Percentiles rank a stretch among this genome's conserved stretches.
phyloP scores from a whole-genome alignment of 2,888 invertebrate genomes.

The Nebria brevicollis region DNA sequence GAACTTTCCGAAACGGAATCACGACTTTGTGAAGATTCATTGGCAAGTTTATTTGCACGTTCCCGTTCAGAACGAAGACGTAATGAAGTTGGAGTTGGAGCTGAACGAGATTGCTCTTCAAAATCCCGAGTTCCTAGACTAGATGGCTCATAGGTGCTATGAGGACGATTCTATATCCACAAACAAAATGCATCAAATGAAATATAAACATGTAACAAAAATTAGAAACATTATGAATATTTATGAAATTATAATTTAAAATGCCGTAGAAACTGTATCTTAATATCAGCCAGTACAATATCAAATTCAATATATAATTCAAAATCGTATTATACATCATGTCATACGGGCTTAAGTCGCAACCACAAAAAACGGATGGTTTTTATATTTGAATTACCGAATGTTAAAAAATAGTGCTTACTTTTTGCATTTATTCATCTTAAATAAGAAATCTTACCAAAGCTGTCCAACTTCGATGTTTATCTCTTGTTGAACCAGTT shows the following conservation, averaged over 20 bases:
- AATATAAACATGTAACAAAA: not conserved
- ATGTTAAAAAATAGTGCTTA: too few species aligned
- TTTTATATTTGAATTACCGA: too few species aligned
- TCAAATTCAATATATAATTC: too few species aligned
- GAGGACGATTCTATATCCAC: constrained; percentile 63
- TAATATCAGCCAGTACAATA: too few species aligned
- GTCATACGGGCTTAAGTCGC: too few species aligned
- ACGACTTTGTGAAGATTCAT: constrained; percentile 57
- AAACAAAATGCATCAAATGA: constrained; percentile 14
- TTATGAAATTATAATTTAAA: too few species aligned
- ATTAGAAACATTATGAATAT: too few species aligned
- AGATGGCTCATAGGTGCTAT: constrained; percentile 68
- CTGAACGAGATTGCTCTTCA: constrained; percentile 79
- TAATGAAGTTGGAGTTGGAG: constrained; percentile 76
- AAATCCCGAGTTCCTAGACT: constrained; percentile 68
- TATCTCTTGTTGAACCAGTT: constrained; percentile 64
- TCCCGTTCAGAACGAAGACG: constrained; percentile 63
- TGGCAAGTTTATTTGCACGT: constrained; percentile 54
- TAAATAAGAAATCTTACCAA: constrained; percentile 59
- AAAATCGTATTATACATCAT: too few species aligned
- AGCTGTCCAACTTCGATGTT: constrained; percentile 77
- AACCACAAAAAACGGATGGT: too few species aligned
- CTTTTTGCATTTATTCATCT: not conserved
- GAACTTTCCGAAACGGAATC: constrained; percentile 52
- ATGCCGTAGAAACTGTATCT: too few species aligned